Base-by-base conservation (phyloP, 2,888 invertebrate genomes). In the Drosophila robusta region DNA sequence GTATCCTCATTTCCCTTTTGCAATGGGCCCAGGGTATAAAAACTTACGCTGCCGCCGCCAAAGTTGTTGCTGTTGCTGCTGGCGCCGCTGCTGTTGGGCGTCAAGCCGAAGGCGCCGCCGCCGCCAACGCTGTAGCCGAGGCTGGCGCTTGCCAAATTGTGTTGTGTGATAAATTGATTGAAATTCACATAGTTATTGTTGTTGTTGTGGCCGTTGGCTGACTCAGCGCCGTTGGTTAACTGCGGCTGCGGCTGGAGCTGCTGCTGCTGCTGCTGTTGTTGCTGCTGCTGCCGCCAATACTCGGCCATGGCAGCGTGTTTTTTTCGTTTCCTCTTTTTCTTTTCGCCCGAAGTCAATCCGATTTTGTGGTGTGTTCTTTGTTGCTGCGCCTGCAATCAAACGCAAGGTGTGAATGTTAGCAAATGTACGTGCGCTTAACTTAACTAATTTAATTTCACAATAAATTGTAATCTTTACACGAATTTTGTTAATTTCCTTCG, bases 181-280 rank as follows among this genome's bases (percentile, higher is more conserved):
- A 92, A 92, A 63, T 91, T 89, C n/a, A 92, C 91, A 73, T 92
- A 92, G 71, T 92, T 90, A 69, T 90, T 90, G 69, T 90, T 91
- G 63, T 71, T 78, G 52, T 52, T 65, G n/a, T 44, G 42, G n/a
- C 24, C 45, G 14, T 39, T 54, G 22, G 38, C 47, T 42, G 78
- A 62, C 14, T 70, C 52, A 56, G 52, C 46, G 24, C 67, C 63
- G 29, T 75, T 78, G 22, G 64, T 41, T 34, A 57, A 39, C 50
- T 39, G 46, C 44, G 18, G 50, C 22, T 44, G 52, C 52, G 16
- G 50, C 18, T 45, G 52, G 11, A 16, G 29, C 0, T 18, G 45
- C 12, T 49, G 46, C 46, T 52, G 61, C 39, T 70, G 55, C 18
- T 42, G 61, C 26, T 51, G 54, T 11, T 61, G 72, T 5, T 50